Conservation (phyloP, 1,140 invertebrate species). For the Cydia strobilella region DNA sequence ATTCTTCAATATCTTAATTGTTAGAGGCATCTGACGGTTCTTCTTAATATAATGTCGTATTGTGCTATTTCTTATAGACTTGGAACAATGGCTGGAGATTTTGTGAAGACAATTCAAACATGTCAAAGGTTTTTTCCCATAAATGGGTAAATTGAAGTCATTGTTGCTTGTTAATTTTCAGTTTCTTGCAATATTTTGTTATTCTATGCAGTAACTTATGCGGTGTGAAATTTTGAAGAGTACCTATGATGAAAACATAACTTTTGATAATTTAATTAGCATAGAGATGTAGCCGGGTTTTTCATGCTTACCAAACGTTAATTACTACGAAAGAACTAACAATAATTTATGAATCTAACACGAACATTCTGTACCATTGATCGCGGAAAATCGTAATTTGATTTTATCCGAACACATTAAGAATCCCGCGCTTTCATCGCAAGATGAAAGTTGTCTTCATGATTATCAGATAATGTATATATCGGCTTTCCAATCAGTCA, state of each 20-base stretch:
- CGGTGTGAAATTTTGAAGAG: conserved; percentile 10
- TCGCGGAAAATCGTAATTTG: neutral
- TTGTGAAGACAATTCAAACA: conserved; percentile 27
- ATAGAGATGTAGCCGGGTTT: neutral
- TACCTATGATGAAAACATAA: neutral
- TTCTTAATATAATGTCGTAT: conserved; percentile 15
- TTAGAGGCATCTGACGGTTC: conserved; percentile 3
- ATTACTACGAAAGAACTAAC: no score
- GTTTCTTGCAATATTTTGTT: conserved; percentile 32
- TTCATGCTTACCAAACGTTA: no score
- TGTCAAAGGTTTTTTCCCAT: conserved; percentile 23
- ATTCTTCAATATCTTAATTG: conserved; percentile 17
- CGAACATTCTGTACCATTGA: neutral
- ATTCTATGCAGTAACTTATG: conserved; percentile 3
- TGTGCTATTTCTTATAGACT: conserved; percentile 22
- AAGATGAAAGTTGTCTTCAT: neutral
- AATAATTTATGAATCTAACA: neutral
- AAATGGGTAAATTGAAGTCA: conserved; percentile 23
- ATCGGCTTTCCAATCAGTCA: conserved; percentile 16
- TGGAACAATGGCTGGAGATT: conserved; percentile 19
- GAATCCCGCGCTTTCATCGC: neutral
- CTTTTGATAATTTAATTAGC: neutral
- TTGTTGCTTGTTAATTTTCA: conserved; percentile 27
- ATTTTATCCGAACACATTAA: neutral
- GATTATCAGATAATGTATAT: conserved; percentile 5